Evolutionary conservation across 1,140 invertebrate genomes (phyloP), one percentile per base, ranked within the genome.

Genomic region (Ceratosolen solmsi): DNA sequence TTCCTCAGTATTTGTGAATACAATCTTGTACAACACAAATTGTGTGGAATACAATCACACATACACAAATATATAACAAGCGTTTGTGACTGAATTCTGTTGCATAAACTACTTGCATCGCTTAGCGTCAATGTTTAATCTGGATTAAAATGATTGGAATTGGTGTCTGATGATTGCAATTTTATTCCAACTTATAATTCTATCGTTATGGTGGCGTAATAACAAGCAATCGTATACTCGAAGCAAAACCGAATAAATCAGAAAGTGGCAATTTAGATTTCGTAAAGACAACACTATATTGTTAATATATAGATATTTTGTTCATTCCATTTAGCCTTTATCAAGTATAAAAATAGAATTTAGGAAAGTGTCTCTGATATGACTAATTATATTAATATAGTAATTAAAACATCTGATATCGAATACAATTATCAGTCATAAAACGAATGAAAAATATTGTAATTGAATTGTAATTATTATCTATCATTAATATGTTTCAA

Each of bases 91-190:
- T n/a, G 41, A 49, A 72, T 70, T 72, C 41, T 49, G 36, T 25
- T 5, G 58, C 20, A 63, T 27, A 68, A 65, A 68, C 63, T n/a
- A n/a, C n/a, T 17, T 7, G 36, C 33, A n/a, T 54, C 22, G n/a
- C 36, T 1, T 17, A 51, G 3, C 41, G 9, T 72, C 70, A n/a
- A 49, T 51, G 25, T 51, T 25, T 74, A 74, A 74, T 74, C 72
- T 30, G 49, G 72, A 74, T 56, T 74, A 74, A 74, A 74, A 25
- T 74, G 20, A 74, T 74, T 30, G 41, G 70, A 51, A 72, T 7
- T 46, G 46, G n/a, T 33, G 22, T 49, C 25, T 33, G 22, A n/a
- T 41, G 15, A 72, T 27, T 49, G 38, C 70, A 72, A 46, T 72
- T 72, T 33, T 49, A 72, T 72, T 49, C 25, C n/a, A 46, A 70